Percentiles rank a stretch among this genome's conserved stretches.
These are phyloP conservation scores for Coptodon bakossiorum DNA, from an alignment of 2,113 vertebrate species.

Conservation along the genomic window DNA sequence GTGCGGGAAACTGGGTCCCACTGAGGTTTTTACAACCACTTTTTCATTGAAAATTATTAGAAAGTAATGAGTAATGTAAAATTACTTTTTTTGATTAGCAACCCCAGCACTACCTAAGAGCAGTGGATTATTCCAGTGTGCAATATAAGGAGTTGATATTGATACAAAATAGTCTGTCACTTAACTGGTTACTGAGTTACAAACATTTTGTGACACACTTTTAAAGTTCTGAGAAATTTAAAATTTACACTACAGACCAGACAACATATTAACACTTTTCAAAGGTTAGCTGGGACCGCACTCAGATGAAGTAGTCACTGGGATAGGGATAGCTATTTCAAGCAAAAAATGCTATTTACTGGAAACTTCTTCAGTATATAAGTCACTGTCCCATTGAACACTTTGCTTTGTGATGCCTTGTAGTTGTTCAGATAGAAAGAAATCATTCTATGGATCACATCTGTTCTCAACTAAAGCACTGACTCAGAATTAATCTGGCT, in stretches of 20 bases:
- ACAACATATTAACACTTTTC: background rate
- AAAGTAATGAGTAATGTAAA: background rate
- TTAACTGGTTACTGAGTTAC: background rate
- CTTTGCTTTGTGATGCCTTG: background rate
- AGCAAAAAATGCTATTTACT: background rate
- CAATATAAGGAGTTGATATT: background rate
- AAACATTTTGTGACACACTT: background rate
- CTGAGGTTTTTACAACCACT: background rate
- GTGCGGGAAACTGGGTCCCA: background rate
- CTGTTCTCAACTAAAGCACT: background rate
- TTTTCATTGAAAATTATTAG: background rate
- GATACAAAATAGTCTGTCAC: background rate
- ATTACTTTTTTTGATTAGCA: background rate
- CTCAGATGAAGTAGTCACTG: background rate
- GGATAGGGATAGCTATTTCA: background rate
- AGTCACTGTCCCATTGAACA: background rate
- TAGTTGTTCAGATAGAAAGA: background rate
- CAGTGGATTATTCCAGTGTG: background rate
- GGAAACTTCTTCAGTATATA: background rate
- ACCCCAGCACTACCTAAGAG: background rate
- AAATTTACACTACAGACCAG: background rate
- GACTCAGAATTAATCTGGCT: background rate
- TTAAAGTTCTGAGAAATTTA: background rate
- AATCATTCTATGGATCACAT: background rate
- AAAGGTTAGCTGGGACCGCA: background rate